Evolutionary conservation across 2,888 invertebrate genomes (phyloP), one percentile per base, ranked within the genome.

Genomic region (Stenichneumon culpator): DNA sequence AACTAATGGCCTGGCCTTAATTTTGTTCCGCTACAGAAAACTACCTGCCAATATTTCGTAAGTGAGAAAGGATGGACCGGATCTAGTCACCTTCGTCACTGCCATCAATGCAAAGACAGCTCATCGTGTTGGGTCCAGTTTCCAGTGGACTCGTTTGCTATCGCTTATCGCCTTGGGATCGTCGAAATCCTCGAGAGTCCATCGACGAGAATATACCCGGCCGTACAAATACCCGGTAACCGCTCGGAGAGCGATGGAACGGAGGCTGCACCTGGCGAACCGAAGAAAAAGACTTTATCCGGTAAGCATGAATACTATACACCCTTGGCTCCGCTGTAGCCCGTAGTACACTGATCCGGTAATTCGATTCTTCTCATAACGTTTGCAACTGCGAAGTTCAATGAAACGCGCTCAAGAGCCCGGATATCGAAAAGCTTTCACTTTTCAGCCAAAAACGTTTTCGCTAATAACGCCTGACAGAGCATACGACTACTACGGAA

Each of bases 201-300:
- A 50, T 68, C 68, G 68, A 81, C 81, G 57, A 65, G 57, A 52
- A 19, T 65, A 57, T 36, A 65, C 39, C 60, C 69, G 54, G 19
- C 32, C 52, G 65, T 44, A 68, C 28, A 32, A 78, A 57, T 36
- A 65, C 39, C 60, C 65, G 54, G 19, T 39, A 54, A 82, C 65
- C 74, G 78, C 72, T 73, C 63, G 57, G 67, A 82, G 79, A 80
- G 85, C 84, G 69, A 86, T 86, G 86, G 87, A 83, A 83, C 79
- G 84, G 74, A 82, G 79, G 74, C 79, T 81, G 75, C 79, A 79
- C 75, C 81, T 86, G 72, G 81, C 54, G 52, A 83, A 83, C 81
- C 81, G 81, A 69, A 52, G 86, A 28, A 81, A 81, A 79, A 87
- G 79, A 86, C 77, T 83, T 83, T 82, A 83, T 86, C 75, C 75